Evolutionary conservation across 2,888 invertebrate genomes (phyloP).

Genomic region (Scaptomyza tumidula): DNA sequence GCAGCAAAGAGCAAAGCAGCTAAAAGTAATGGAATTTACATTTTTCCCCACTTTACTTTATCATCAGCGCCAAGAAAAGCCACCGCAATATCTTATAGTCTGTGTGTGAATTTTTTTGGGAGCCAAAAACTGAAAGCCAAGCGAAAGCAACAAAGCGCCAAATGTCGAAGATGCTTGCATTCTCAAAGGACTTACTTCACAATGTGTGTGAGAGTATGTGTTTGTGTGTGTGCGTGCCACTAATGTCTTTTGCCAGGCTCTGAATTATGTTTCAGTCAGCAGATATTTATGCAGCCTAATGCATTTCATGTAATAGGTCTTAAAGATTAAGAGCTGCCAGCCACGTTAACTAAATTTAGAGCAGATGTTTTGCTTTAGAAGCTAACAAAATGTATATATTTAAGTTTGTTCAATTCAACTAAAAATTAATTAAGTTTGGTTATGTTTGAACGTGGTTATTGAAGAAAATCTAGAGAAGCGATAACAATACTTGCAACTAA

Average conservation of each 20-base stretch:
- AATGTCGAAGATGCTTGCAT: slow-evolving; percentile 50
- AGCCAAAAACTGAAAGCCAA: slow-evolving; percentile 40
- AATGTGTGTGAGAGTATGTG: slow-evolving; percentile 1
- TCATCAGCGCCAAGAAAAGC: slow-evolving; percentile 16
- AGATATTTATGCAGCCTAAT: slow-evolving; percentile 64
- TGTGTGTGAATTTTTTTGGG: slow-evolving; percentile 27
- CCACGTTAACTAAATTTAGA: no score
- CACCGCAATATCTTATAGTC: slow-evolving; percentile 22
- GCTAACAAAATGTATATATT: no score
- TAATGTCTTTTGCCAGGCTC: slow-evolving; percentile 47
- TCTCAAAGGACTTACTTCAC: slow-evolving; percentile 12
- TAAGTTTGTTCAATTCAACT: no score
- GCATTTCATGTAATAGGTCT: slow-evolving; percentile 47
- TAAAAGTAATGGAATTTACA: slow-evolving; percentile 9
- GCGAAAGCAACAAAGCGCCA: slow-evolving; percentile 42
- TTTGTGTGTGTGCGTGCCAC: slow-evolving; percentile 26
- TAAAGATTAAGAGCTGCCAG: slow-evolving; percentile 31
- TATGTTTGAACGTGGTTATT: background rate
- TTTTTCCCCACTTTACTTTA: background rate
- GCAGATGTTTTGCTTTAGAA: no score
- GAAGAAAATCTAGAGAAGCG: background rate
- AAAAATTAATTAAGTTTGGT: background rate
- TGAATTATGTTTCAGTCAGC: slow-evolving; percentile 61
- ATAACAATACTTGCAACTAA: background rate
- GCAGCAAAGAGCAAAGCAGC: background rate